Conservation (phyloP, 2,797 vertebrate species). For the Myripristis murdjan region DNA sequence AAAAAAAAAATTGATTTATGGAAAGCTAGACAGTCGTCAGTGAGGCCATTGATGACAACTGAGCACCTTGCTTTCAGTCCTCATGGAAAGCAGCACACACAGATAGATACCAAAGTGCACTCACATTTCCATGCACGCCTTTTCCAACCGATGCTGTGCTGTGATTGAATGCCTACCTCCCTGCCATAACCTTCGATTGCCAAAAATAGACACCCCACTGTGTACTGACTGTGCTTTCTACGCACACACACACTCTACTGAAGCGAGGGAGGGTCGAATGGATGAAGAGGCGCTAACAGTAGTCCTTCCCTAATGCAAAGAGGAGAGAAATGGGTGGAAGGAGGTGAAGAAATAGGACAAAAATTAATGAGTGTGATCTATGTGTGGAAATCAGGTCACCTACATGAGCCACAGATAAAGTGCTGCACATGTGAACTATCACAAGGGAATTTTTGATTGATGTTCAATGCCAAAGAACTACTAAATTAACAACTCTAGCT, state of each 20-base stretch:
- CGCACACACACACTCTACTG: conserved; percentile 16
- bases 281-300: conserved; percentile 28
- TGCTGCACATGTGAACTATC: conserved; percentile 3
- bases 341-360: conserved; percentile 50
- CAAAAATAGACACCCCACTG: conserved; percentile 69
- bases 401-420: conserved; percentile 25
- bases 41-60: conserved; percentile 40
- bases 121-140: conserved; percentile 3
- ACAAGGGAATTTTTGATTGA: conserved; percentile 7
- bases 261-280: conserved; percentile 32
- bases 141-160: conserved; percentile 24
- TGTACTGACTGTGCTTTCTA: conserved; percentile 48
- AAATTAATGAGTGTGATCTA: conserved; percentile 36
- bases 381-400: conserved; percentile 53
- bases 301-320: conserved; percentile 36
- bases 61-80: conserved; percentile 44
- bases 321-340: conserved; percentile 24
- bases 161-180: conserved; percentile 36
- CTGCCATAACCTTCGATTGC: conserved; percentile 47
- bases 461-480: background rate
- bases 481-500: background rate
- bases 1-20: background rate
- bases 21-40: conserved; percentile 23
- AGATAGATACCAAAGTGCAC: conserved; percentile 12
- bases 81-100: background rate